phyloP scores from a whole-genome alignment of 2,888 invertebrate species.

The Andrena dorsata region DNA sequence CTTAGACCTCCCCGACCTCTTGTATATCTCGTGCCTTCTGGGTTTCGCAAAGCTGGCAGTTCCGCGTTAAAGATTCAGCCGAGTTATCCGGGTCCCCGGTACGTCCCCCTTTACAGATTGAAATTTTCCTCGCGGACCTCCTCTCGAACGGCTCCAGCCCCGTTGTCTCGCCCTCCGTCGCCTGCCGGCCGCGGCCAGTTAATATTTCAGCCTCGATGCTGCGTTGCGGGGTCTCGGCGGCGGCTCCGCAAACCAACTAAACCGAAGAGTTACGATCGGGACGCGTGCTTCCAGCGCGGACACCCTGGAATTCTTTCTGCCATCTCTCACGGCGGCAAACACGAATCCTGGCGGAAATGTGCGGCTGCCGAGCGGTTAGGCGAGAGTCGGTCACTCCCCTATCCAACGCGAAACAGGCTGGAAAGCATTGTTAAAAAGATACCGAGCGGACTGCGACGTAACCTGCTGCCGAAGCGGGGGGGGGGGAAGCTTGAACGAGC shows the following conservation, averaged over 20 bases:
- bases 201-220: conserved; percentile 48
- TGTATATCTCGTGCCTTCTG: conserved; percentile 43
- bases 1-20: conserved; percentile 13
- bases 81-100: conserved; percentile 80
- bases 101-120: conserved; percentile 77
- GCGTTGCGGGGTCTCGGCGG: neutral
- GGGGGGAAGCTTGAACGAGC: conserved; percentile 6
- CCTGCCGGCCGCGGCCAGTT: conserved; percentile 41
- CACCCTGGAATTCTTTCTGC: too few species aligned
- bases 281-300: neutral
- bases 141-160: conserved; percentile 12
- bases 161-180: conserved; percentile 16
- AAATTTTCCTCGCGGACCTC: conserved; percentile 82
- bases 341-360: neutral
- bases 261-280: neutral
- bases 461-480: neutral
- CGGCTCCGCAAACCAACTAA: neutral
- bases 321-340: neutral
- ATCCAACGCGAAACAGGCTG: neutral
- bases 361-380: neutral
- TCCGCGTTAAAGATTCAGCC: conserved; percentile 83
- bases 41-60: conserved; percentile 67
- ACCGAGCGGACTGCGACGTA: neutral
- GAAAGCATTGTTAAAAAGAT: neutral
- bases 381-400: too few species aligned